These are phyloP conservation scores for Poeciliopsis retropinna DNA, from an alignment of 2,113 vertebrate genomes.

Conservation along the genomic window DNA sequence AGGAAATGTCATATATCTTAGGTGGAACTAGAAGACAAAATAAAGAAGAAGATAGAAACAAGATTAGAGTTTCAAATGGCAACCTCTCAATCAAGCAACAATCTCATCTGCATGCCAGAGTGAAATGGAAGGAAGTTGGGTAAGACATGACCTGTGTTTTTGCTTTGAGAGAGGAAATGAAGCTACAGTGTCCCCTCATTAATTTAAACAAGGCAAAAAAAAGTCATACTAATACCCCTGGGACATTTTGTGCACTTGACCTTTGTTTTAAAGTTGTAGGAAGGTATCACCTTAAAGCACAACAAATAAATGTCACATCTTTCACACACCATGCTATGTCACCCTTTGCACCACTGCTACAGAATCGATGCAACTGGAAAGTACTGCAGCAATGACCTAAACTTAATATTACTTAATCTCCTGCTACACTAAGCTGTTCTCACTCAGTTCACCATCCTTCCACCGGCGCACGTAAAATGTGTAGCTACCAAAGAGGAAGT, in stretches of 20 bases:
- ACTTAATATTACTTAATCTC: not conserved
- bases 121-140: not conserved
- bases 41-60: slow-evolving; percentile 31
- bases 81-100: slow-evolving; percentile 2
- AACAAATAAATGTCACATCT: not conserved
- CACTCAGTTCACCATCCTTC: too few relatives aligned
- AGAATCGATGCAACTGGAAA: not conserved
- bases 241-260: not conserved
- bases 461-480: too few relatives aligned
- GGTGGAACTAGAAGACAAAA: slow-evolving; percentile 88
- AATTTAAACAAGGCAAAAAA: not conserved
- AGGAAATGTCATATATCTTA: slow-evolving; percentile 95
- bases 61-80: slow-evolving; percentile 44
- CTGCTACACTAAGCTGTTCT: not conserved
- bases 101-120: not conserved
- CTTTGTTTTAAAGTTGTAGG: not conserved
- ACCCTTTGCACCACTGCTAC: too few relatives aligned
- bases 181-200: not conserved
- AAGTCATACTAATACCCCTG: not conserved
- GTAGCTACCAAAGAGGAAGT: too few relatives aligned
- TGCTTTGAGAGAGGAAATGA: slow-evolving; percentile 1
- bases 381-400: not conserved
- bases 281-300: not conserved
- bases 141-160: not conserved
- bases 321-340: too few relatives aligned